Percentiles rank a stretch among this genome's conserved stretches.
phyloP scores from a whole-genome alignment of 2,113 vertebrate genomes.

The Pluvialis apricaria region DNA sequence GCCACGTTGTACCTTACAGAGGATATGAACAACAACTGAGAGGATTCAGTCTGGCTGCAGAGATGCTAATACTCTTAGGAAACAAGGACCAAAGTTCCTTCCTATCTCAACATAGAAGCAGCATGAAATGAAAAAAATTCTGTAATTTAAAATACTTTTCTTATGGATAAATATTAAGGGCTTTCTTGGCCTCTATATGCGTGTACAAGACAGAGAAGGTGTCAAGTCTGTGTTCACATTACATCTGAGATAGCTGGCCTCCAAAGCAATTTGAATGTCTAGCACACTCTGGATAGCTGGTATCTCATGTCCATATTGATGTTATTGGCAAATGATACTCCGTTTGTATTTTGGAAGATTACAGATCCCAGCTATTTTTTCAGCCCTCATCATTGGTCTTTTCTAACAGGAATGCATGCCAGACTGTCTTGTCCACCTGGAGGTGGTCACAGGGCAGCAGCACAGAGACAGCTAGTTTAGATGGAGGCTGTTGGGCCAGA shows the following conservation, averaged over 20 bases:
- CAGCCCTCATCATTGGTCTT: not conserved
- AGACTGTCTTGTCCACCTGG: not conserved
- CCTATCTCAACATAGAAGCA: not conserved
- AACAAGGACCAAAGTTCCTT: not conserved
- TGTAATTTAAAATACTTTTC: not conserved
- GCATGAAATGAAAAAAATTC: not conserved
- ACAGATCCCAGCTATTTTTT: not conserved
- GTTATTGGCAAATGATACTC: not conserved
- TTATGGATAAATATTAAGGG: not conserved
- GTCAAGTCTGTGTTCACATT: not conserved
- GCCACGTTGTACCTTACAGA: not conserved
- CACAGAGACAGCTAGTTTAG: not conserved
- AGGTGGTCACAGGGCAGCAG: not conserved
- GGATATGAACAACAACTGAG: not conserved
- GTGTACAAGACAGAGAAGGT: not conserved
- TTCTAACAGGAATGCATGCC: not conserved
- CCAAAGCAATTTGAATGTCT: not conserved
- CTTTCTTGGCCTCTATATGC: not conserved
- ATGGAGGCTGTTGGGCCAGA: not conserved
- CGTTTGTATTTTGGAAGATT: not conserved
- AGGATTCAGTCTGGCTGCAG: not conserved
- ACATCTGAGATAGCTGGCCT: not conserved
- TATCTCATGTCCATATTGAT: not conserved
- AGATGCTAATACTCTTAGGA: not conserved
- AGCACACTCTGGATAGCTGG: not conserved